Evolutionary conservation across 2,888 invertebrate species (phyloP).

Genomic region (Sphaerolaimus hirsutus): DNA sequence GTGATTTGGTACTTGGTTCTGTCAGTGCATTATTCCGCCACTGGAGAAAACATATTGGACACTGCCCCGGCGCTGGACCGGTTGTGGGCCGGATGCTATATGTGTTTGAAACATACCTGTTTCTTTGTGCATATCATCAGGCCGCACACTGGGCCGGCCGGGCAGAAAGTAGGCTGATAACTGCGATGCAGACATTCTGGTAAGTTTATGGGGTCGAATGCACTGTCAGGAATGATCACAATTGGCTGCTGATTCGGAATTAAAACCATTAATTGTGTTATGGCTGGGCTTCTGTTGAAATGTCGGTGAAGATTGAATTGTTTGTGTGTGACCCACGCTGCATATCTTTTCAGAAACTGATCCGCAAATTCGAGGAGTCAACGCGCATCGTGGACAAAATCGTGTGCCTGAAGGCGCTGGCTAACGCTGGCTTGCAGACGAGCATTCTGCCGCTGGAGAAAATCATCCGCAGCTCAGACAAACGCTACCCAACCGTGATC

Average conservation of each 20-base stretch:
- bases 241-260: too few relatives aligned
- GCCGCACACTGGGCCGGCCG: conserved; percentile 5
- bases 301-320: too few relatives aligned
- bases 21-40: too few relatives aligned
- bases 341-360: neutral
- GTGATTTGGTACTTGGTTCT: neutral
- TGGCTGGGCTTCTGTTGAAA: too few relatives aligned
- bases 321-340: too few relatives aligned
- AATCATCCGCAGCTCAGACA: conserved; percentile 14
- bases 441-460: conserved; percentile 15
- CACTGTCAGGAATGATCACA: too few relatives aligned
- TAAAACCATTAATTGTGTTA: too few relatives aligned
- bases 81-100: conserved; percentile 1
- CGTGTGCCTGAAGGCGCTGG: conserved; percentile 17
- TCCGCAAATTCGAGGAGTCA: neutral
- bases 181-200: too few relatives aligned
- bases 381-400: conserved; percentile 12
- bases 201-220: too few relatives aligned
- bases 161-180: too few relatives aligned
- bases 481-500: conserved; percentile 7
- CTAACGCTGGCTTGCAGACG: conserved; percentile 19
- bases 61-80: neutral
- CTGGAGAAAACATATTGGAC: neutral
- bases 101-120: neutral
- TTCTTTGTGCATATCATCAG: conserved; percentile 1